Evolutionary conservation across 2,113 vertebrate species (phyloP), one percentile per base, ranked within the genome.

Genomic region (Rhombomys opimus): DNA sequence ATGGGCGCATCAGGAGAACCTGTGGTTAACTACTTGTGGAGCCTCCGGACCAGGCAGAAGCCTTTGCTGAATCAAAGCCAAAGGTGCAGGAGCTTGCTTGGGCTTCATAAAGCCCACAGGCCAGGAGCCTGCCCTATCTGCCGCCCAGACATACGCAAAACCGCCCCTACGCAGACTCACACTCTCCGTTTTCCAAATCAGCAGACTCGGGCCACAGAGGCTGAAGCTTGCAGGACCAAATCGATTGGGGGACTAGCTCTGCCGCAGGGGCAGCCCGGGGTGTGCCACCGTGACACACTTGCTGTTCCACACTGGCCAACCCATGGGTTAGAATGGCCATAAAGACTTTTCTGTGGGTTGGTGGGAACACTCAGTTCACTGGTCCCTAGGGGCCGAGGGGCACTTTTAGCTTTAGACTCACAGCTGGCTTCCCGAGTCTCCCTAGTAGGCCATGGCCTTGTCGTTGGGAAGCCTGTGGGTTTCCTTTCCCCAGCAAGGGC

Each of bases 281-380:
- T n/a, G 1, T 7, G 2, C 50, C 72, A 4, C 1, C 1, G 20
- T 2, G 10, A 54, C 38, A 7, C 59, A 41, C 27, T 10, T 0
- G 59, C 38, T 70, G 59, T 15, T 65, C 32, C 35, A 63, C 23
- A 13, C 13, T 52, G n/a, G 68, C 61, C 14, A 6, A 6, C 3
- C 50, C 5, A 14, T 41, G 41, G 57, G 18, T 27, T 7, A 50
- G 85, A 78, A 52, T 4, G 1, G 22, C 6, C 78, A 82, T 61
- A 23, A n/a, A 23, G 78, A 81, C 80, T 38, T 82, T 23, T 38
- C 35, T 59, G 80, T 82, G 22, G 80, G n/a, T 59, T n/a, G 35
- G 54, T 1, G 9, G 54, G 23, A 5, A 59, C 78, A 81, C 54
- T 61, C 54, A 14, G 20, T 81, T 59, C 23, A 5, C 54, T n/a